Conservation (phyloP, 2,888 invertebrate genomes). For the Mesorhabditis sp. region DNA sequence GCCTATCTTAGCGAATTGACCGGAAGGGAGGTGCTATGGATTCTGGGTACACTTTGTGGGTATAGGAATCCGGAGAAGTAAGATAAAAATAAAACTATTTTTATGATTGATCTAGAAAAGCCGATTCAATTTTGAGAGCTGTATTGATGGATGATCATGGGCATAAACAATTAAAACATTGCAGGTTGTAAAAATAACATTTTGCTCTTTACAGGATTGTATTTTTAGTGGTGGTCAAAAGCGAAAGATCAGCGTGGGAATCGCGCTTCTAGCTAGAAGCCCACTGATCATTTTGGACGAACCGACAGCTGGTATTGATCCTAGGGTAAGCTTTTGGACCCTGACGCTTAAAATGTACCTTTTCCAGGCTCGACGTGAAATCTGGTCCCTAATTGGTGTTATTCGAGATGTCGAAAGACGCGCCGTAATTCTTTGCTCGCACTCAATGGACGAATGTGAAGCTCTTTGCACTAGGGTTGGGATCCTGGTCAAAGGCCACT, state of each 20-base stretch:
- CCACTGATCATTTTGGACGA: conserved; percentile 68
- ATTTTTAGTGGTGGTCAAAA: conserved; percentile 71
- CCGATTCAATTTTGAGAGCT: conserved; percentile 23
- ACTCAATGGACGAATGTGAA: background rate
- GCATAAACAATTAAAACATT: conserved; percentile 29
- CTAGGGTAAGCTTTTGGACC: conserved; percentile 56
- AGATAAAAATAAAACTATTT: too few species aligned
- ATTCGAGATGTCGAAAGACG: conserved; percentile 24
- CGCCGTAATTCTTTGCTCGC: background rate
- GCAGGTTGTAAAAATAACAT: conserved; percentile 10
- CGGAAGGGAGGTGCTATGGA: conserved; percentile 29
- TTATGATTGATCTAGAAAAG: conserved; percentile 10
- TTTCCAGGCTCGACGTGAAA: conserved; percentile 65
- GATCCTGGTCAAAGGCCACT: conserved; percentile 48
- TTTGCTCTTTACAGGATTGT: background rate
- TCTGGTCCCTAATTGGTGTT: conserved; percentile 60
- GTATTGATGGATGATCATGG: conserved; percentile 35
- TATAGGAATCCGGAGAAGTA: conserved; percentile 13
- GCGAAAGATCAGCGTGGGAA: conserved; percentile 75
- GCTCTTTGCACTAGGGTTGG: conserved; percentile 54
- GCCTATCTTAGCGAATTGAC: conserved; percentile 43
- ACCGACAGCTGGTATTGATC: conserved; percentile 63
- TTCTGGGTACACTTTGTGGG: conserved; percentile 24
- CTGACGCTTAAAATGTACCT: background rate
- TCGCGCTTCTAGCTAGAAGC: conserved; percentile 73